Base-by-base conservation (phyloP, 2,797 vertebrate species). In the Mus spretus region DNA sequence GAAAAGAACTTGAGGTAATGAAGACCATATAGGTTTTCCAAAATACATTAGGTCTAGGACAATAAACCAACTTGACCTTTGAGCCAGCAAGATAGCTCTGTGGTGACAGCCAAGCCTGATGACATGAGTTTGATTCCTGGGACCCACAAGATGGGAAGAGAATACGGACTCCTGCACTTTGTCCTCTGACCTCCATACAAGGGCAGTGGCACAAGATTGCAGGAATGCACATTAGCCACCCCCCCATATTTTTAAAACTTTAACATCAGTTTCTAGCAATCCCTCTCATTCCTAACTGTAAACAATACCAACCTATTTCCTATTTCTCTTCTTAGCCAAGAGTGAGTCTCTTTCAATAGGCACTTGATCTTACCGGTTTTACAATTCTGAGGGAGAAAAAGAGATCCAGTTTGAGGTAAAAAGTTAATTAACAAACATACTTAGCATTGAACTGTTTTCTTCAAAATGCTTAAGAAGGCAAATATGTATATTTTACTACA, bases 361-460 rank as follows among this genome's bases (percentile, higher is more conserved):
- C 55, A 89, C 88, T 78, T 89, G 74, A 50, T 78, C 57, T 78
- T 74, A 89, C 44, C 17, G 31, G 74, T 65, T 90, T 79, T 78
- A 90, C 40, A 78, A 50, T 53, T 90, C 88, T 79, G 22, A 13
- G 28, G 74, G 31, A 14, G 44, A 77, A 28, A 79, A 65, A 78
- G 61, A 57, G 47, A 77, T 59, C 55, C 70, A 89, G 86, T 57
- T 61, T 89, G 86, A 89, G 86, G 26, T 61, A 75, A 75, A 55
- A 74, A 89, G 55, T 61, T 77, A 75, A 70, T 67, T 88, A 89
- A 92, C 24, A 93, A 91, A 70, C 65, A 67, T 19, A 89, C 22
- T 93, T 93, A 84, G 57, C 84, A 93, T 1, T 89, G 53, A 93
- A 91, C 2, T 72, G 14, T 40, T 70, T 88, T 59, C 37, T 88